phyloP scores from a whole-genome alignment of 2,888 invertebrate genomes.

The Diplolepis rosae region DNA sequence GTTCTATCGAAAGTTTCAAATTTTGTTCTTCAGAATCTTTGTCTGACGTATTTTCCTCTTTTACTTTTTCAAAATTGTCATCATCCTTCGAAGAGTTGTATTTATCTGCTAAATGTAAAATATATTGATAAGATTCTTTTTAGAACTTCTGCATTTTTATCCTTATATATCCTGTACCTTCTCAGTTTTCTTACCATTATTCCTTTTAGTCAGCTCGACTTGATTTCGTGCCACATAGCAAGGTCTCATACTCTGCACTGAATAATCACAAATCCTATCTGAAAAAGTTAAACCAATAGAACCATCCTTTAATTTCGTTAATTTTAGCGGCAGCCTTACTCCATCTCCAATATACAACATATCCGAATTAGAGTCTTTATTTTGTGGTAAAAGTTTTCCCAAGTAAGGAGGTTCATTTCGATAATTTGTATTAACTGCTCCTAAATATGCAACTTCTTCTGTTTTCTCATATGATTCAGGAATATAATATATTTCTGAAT shows the following conservation, averaged over 20 bases:
- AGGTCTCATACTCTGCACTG: constrained; percentile 57
- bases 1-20: constrained; percentile 18
- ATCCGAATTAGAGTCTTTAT: constrained; percentile 47
- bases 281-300: constrained; percentile 62
- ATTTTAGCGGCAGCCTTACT: constrained; percentile 62
- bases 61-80: not conserved
- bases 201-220: constrained; percentile 5
- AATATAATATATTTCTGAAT: not conserved
- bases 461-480: not conserved
- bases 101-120: not conserved
- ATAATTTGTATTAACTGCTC: constrained; percentile 14
- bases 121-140: not conserved
- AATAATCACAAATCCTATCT: constrained; percentile 57
- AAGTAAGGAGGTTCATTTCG: constrained; percentile 44
- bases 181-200: constrained; percentile 2
- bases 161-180: not conserved
- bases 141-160: not conserved
- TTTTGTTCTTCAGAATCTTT: not conserved
- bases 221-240: constrained; percentile 51
- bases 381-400: constrained; percentile 51
- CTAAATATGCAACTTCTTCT: not conserved
- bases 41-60: not conserved
- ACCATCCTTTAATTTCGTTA: constrained; percentile 60
- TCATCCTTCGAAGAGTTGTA: not conserved
- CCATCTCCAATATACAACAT: constrained; percentile 64